These are phyloP conservation scores for Drosophila kokeensis DNA, from an alignment of 2,888 invertebrate genomes.

Conservation along the genomic window DNA sequence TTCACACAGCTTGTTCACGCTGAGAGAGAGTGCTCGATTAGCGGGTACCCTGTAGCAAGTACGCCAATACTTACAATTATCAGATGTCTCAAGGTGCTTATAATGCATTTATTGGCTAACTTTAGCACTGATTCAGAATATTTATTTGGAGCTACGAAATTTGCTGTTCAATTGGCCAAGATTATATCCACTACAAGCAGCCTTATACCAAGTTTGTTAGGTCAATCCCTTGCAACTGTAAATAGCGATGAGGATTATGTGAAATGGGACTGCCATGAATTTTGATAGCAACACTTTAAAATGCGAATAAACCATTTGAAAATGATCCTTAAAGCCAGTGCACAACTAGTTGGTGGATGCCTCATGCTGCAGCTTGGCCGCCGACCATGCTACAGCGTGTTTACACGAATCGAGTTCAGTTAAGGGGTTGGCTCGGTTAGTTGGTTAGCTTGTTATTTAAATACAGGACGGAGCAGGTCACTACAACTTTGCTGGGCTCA, in stretches of 20 bases:
- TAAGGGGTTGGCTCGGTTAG: slow-evolving; percentile 22
- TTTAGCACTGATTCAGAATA: background rate
- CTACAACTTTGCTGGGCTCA: slow-evolving; percentile 26
- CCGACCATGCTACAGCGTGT: slow-evolving; percentile 2
- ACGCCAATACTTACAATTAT: background rate
- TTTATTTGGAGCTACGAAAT: background rate
- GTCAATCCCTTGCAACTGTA: background rate
- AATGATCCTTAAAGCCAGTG: background rate
- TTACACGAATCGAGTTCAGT: slow-evolving; percentile 9
- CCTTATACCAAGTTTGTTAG: background rate
- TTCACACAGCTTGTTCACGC: background rate
- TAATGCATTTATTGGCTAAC: background rate
- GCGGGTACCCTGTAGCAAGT: slow-evolving; percentile 7
- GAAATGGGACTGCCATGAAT: background rate
- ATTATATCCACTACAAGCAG: background rate
- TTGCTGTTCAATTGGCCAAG: background rate
- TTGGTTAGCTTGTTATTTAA: slow-evolving; percentile 16
- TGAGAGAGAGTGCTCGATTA: background rate
- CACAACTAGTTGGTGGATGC: slow-evolving; percentile 17
- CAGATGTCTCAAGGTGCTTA: background rate
- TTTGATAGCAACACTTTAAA: slow-evolving; percentile 7
- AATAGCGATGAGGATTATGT: background rate
- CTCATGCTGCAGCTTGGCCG: slow-evolving; percentile 6
- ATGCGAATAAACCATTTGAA: background rate
- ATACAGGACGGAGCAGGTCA: background rate